Conservation (phyloP, 2,888 invertebrate genomes). For the Unio pictorum region DNA sequence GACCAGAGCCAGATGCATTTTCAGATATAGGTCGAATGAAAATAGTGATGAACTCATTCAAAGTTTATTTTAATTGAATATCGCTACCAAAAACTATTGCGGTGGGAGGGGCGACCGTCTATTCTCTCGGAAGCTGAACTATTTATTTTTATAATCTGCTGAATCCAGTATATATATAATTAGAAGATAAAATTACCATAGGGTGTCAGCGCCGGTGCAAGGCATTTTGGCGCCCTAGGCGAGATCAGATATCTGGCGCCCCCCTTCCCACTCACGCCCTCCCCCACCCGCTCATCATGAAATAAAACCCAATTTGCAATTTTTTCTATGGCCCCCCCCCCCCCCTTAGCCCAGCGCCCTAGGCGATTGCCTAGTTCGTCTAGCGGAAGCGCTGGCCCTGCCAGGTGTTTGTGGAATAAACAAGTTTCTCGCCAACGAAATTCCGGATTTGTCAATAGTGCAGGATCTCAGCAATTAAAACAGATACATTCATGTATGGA, state of each 20-base stretch:
- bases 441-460: not conserved
- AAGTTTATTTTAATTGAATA: conserved; percentile 2
- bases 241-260: no score
- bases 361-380: no score
- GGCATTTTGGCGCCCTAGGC: no score
- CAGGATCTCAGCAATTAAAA: not conserved
- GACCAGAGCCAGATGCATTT: conserved; percentile 6
- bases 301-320: no score
- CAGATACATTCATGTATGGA: conserved; percentile 8
- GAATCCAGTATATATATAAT: conserved; percentile 5
- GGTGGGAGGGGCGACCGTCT: conserved; percentile 9
- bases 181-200: conserved; percentile 9
- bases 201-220: no score
- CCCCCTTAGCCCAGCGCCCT: no score
- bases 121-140: conserved; percentile 9
- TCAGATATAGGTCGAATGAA: conserved; percentile 11
- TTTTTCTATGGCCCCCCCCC: no score
- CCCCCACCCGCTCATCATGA: no score
- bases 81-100: conserved; percentile 4
- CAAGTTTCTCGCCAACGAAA: conserved; percentile 5
- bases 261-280: no score
- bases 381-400: no score
- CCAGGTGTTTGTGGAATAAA: conserved; percentile 14
- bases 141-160: conserved; percentile 8
- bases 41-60: conserved; percentile 13